phyloP scores from a whole-genome alignment of 2,888 invertebrate species.

The Athrips mouffetella region DNA sequence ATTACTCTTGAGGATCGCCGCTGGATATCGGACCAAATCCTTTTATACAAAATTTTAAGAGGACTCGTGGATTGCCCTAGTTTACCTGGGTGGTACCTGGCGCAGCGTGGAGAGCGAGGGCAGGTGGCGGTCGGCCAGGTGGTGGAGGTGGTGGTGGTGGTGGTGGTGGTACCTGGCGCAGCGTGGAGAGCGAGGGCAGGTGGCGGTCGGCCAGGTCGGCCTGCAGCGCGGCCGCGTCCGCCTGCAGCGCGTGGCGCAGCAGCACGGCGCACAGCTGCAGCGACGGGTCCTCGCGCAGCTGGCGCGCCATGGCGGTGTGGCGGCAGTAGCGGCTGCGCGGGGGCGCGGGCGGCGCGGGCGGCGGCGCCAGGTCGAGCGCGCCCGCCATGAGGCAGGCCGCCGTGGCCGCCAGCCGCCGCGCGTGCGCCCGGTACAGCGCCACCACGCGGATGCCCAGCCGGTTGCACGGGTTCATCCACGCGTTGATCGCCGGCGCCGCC shows the following conservation, averaged over 20 bases:
- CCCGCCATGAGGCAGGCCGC: slow-evolving; percentile 97
- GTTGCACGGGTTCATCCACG: slow-evolving; percentile 98
- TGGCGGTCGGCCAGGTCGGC: slow-evolving; percentile 89
- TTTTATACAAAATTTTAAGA: no score
- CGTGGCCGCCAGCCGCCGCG: slow-evolving; percentile 88
- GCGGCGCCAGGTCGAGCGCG: slow-evolving; percentile 91
- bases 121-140: neutral
- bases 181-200: slow-evolving; percentile 90
- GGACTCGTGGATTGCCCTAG: no score
- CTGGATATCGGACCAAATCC: no score
- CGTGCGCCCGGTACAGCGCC: slow-evolving; percentile 87
- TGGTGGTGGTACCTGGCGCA: slow-evolving; percentile 90
- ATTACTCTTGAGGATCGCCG: no score
- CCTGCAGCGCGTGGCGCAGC: slow-evolving; percentile 88
- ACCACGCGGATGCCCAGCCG: slow-evolving; percentile 91
- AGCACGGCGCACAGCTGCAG: slow-evolving; percentile 95
- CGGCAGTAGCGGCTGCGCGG: slow-evolving; percentile 84
- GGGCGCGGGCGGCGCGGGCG: slow-evolving; percentile 88
- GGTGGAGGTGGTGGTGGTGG: no score
- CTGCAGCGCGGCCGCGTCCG: slow-evolving; percentile 87
- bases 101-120: neutral
- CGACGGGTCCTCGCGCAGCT: slow-evolving; percentile 96
- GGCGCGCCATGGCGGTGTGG: slow-evolving; percentile 91
- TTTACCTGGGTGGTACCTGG: no score
- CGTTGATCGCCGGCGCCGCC: slow-evolving; percentile 97